Percentiles rank a stretch among this genome's conserved stretches.
These are phyloP conservation scores for Thymelicus lineola DNA, from an alignment of 2,888 invertebrate genomes.

Conservation along the genomic window DNA sequence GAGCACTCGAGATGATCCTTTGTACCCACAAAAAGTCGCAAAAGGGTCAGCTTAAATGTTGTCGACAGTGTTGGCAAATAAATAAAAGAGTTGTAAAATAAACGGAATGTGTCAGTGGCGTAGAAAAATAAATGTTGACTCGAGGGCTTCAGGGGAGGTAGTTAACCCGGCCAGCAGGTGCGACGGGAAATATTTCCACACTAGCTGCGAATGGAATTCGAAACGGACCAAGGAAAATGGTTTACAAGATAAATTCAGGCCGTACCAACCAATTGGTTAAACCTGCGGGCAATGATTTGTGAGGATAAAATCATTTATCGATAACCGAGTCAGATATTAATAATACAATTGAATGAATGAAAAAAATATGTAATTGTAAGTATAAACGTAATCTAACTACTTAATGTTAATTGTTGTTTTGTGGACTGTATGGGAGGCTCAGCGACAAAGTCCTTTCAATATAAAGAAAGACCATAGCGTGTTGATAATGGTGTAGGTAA, in stretches of 20 bases:
- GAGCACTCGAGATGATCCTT: constrained; percentile 10
- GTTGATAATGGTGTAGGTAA: neutral
- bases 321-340: constrained; percentile 25
- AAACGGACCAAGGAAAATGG: constrained; percentile 51
- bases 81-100: constrained; percentile 25
- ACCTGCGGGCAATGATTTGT: constrained; percentile 34
- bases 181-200: constrained; percentile 59
- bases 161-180: constrained; percentile 69
- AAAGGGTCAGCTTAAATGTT: constrained; percentile 18
- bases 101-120: constrained; percentile 16
- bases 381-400: too few species aligned
- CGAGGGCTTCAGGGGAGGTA: constrained; percentile 57
- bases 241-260: constrained; percentile 58
- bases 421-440: too few species aligned
- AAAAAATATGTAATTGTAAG: too few species aligned
- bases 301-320: constrained; percentile 38
- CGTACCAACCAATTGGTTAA: constrained; percentile 49
- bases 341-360: neutral
- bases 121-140: constrained; percentile 63
- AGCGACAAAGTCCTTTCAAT: too few species aligned
- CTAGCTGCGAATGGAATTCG: constrained; percentile 30
- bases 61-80: constrained; percentile 1
- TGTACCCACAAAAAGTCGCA: constrained; percentile 11
- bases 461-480: too few species aligned
- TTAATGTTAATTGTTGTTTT: too few species aligned